Evolutionary conservation across 2,888 invertebrate genomes (phyloP), one percentile per base, ranked within the genome.

Genomic region (Leptura quadrifasciata): DNA sequence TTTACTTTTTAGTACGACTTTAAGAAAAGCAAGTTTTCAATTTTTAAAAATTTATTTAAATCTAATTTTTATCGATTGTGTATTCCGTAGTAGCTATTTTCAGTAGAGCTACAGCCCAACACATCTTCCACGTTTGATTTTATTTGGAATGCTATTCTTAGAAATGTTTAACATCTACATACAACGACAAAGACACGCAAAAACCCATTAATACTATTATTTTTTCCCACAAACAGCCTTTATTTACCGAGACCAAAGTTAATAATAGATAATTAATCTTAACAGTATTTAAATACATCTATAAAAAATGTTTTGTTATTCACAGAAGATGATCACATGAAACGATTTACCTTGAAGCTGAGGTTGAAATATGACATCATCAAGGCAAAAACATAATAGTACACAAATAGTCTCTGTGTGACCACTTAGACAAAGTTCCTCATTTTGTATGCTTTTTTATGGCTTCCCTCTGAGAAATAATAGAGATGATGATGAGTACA

Each of bases 281-380:
- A 57, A 57, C 21, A 57, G 20, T 57, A 57, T 57, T 57, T 57
- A 21, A 57, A 57, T 15, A 57, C 57, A 35, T 18, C 35, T 10
- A 31, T 47, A 52, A 55, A 52, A 68, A 31, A 27, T 54, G 58
- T 58, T 58, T 35, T 70, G 54, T 27, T 63, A 72, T 63, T 63
- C 58, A 57, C 58, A 64, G 52, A 72, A 54, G 72, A 72, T 63
- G 72, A 63, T 72, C 63, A 52, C 61, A 63, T 60, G 20, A 39
- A 69, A 70, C 12, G 8, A 9, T 6, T 72, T 63, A 63, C 72
- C 72, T 61, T 72, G 72, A 63, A 55, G 63, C 20, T 55, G 63
- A 72, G 70, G 72, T 61, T 63, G 52, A 24, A 47, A 52, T 5
- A 54, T 72, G 72, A 72, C 54, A 58, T 63, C 72, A 72, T 35